Evolutionary conservation across 2,888 invertebrate species (phyloP), one percentile per base, ranked within the genome.

Genomic region (Poecilus cupreus): DNA sequence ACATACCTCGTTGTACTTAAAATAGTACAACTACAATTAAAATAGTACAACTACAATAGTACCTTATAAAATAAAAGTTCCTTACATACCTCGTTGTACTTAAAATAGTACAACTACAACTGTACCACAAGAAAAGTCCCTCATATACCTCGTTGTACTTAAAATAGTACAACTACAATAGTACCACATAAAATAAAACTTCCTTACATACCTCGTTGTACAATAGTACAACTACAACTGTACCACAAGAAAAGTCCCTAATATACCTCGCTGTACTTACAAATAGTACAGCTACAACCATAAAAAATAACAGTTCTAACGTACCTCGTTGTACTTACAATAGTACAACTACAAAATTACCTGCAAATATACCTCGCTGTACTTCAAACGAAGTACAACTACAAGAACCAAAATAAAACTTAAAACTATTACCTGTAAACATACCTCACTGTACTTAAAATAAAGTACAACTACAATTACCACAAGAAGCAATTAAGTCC

Each of bases 401-500:
- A 43, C 43, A 43, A 51, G 18, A 51, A 54, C 32, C 18, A 51
- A 16, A 16, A 16, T 26, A 3, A 26, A 51, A 51, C 16, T 10
- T 18, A 1, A 1, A 16, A 16, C 16, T 16, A 8, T 16, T 68
- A 1, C 13, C 13, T 46, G 3, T 8, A 13, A 37, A 37, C 8
- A 20, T 70, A 70, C 70, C 70, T 70, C 70, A 39, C 16, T 70
- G 70, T 70, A 39, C 43, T 13, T n/a, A 37, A 43, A 70, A 39
- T 16, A n/a, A n/a, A 16, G 43, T 39, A n/a, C n/a, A n/a, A n/a
- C n/a, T n/a, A n/a, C n/a, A n/a, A n/a, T n/a, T 54, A 54, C 60
- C n/a, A 18, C n/a, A 11, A 10, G 1, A 18, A 13, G 18, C n/a
- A n/a, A n/a, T n/a, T n/a, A 13, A 18, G 0, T 32, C 0, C 18